phyloP scores from a whole-genome alignment of 2,797 vertebrate genomes.

The Neosilurus mollespiculum region DNA sequence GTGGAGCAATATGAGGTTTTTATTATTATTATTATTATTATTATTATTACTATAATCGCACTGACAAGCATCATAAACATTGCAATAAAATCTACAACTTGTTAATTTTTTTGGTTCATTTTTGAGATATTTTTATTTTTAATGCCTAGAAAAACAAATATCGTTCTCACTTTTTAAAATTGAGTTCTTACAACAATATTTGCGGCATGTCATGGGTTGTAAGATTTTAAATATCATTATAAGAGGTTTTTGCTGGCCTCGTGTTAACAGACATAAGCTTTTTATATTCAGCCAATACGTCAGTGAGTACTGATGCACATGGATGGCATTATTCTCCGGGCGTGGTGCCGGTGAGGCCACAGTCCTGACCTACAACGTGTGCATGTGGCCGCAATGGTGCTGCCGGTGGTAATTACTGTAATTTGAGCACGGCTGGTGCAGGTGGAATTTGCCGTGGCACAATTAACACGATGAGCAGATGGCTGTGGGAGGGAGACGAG shows the following conservation, averaged over 20 bases:
- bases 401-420: slow-evolving; percentile 75
- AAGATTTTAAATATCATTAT: background rate
- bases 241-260: background rate
- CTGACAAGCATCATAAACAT: background rate
- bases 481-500: slow-evolving; percentile 73
- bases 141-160: background rate
- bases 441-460: slow-evolving; percentile 79
- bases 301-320: background rate
- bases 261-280: background rate
- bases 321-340: background rate
- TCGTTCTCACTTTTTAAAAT: background rate
- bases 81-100: background rate
- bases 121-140: too few relatives aligned
- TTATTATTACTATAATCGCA: background rate
- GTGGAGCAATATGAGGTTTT: background rate
- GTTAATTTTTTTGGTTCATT: background rate
- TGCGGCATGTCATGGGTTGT: background rate
- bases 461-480: slow-evolving; percentile 81
- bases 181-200: background rate
- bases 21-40: background rate
- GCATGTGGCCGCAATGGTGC: slow-evolving; percentile 46
- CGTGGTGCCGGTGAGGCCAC: background rate
- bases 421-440: slow-evolving; percentile 77
- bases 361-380: slow-evolving; percentile 37
- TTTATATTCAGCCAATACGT: background rate